Percentiles rank a stretch among this genome's conserved stretches.
Evolutionary conservation across 2,113 vertebrate species (phyloP).

Genomic region (Hemiscyllium ocellatum): DNA sequence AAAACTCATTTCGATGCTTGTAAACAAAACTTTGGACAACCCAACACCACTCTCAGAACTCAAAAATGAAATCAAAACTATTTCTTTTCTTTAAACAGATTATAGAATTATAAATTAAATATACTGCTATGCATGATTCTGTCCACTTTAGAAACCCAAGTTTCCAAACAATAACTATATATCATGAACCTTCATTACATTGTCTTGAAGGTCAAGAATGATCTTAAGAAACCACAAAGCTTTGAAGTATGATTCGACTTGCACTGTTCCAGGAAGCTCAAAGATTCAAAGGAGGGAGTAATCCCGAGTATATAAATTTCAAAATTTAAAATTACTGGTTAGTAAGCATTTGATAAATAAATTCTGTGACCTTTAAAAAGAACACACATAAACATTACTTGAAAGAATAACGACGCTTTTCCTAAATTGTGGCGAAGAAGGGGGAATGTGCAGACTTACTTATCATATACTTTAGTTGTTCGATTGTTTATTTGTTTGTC

Average conservation of each 20-base stretch:
- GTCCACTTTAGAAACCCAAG: no score
- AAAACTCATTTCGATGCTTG: no score
- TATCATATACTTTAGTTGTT: slow-evolving; percentile 68
- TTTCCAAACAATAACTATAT: no score
- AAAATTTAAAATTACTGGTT: background rate
- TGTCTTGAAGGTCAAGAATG: background rate
- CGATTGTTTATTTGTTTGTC: slow-evolving; percentile 86
- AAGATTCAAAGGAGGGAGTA: background rate
- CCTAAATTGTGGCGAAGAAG: background rate
- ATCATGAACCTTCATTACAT: no score
- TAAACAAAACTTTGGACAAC: no score
- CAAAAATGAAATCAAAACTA: no score
- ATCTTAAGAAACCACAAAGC: background rate
- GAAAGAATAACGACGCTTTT: background rate
- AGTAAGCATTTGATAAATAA: background rate
- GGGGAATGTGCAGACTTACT: slow-evolving; percentile 58
- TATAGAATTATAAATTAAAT: no score
- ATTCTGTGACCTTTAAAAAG: background rate
- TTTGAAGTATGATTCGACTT: background rate
- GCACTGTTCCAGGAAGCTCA: background rate
- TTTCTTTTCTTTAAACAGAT: no score
- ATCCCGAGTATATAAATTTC: background rate
- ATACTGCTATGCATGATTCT: no score
- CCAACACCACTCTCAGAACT: no score
- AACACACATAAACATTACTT: background rate